These are phyloP conservation scores for Campylorhamphus procurvoides DNA, from an alignment of 2,113 vertebrate genomes.

Conservation along the genomic window DNA sequence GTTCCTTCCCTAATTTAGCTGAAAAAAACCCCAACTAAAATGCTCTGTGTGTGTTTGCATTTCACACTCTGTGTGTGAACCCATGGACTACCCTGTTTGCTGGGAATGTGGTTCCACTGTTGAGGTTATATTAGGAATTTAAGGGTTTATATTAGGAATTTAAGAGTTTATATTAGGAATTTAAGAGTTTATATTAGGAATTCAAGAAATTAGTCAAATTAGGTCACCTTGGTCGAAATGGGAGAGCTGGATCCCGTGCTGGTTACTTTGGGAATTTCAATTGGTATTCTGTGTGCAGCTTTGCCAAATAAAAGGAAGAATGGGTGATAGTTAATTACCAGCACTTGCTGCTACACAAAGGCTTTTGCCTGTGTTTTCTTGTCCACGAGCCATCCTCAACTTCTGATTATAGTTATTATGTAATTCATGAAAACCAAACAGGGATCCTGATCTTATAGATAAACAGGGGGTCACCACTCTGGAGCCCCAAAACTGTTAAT, in stretches of 20 bases:
- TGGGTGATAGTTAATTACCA: not conserved
- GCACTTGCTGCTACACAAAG: not conserved
- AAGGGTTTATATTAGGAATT: not conserved
- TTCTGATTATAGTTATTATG: conserved; percentile 1
- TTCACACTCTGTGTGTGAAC: fast-evolving
- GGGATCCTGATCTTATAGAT: not conserved
- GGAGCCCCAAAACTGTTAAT: not conserved
- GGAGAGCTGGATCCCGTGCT: not conserved
- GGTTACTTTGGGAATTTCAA: not conserved
- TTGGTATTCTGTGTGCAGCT: not conserved
- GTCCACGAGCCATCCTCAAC: not conserved
- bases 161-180: not conserved
- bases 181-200: not conserved
- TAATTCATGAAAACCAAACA: conserved; percentile 21
- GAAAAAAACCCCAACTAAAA: not conserved
- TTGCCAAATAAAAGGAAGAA: not conserved
- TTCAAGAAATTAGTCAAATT: not conserved
- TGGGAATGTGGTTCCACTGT: not conserved
- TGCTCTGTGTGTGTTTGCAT: fast-evolving
- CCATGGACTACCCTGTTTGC: fast-evolving
- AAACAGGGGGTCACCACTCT: not conserved
- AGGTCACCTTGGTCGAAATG: not conserved
- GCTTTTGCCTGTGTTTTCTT: conserved; percentile 7
- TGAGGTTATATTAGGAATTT: not conserved
- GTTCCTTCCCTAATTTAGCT: not conserved